Percentiles rank a stretch among this genome's conserved stretches.
phyloP scores from a whole-genome alignment of 2,888 invertebrate species.

The Julus scanicus region DNA sequence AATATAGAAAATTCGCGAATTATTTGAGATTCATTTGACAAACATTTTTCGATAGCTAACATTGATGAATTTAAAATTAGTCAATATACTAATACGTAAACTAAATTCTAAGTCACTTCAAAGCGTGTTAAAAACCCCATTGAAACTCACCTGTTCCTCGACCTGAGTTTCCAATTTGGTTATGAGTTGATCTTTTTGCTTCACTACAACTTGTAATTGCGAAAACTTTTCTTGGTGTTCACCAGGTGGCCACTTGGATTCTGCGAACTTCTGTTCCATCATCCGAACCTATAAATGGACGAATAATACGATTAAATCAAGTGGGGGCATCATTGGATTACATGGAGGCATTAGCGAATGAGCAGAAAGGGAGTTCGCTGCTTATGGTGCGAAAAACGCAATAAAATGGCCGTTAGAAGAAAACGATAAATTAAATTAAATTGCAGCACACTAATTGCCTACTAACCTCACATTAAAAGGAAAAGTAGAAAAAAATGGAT shows the following conservation, averaged over 20 bases:
- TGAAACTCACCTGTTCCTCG: conserved; percentile 78
- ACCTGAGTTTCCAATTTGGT: conserved; percentile 83
- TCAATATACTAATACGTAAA: no score
- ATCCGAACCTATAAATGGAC: conserved; percentile 65
- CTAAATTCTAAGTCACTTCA: no score
- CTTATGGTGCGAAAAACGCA: conserved; percentile 18
- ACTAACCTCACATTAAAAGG: conserved; percentile 39
- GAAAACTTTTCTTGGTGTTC: conserved; percentile 62
- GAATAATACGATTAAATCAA: conserved; percentile 56
- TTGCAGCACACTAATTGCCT: conserved; percentile 19
- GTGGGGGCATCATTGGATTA: conserved; percentile 1
- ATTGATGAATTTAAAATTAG: no score
- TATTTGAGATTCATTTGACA: no score
- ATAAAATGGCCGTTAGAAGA: conserved; percentile 38
- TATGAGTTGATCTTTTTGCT: conserved; percentile 73
- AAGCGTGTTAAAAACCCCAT: no score
- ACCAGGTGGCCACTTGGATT: conserved; percentile 64
- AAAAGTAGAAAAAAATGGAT: conserved; percentile 9
- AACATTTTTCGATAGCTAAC: no score
- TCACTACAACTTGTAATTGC: conserved; percentile 61
- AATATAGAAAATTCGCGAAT: no score
- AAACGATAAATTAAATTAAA: conserved; percentile 24
- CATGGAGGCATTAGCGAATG: conserved; percentile 9
- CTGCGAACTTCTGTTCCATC: conserved; percentile 69
- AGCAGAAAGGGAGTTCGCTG: conserved; percentile 8